Percentiles rank a stretch among this genome's conserved stretches.
Evolutionary conservation across 2,888 invertebrate species (phyloP).

Genomic region (Boloria selene): DNA sequence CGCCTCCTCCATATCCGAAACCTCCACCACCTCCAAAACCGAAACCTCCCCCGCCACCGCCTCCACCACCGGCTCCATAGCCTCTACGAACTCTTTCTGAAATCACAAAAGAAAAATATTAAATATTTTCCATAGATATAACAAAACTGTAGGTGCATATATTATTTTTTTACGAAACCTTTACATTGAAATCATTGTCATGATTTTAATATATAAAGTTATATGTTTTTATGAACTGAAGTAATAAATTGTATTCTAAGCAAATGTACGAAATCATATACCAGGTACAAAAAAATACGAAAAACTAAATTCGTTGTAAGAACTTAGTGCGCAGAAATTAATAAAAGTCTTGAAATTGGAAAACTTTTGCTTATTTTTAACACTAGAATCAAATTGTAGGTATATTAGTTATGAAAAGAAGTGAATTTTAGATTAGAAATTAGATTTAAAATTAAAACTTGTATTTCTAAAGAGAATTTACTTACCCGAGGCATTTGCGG

Average conservation of each 20-base stretch:
- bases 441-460: neutral
- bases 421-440: neutral
- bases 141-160: neutral
- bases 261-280: no score
- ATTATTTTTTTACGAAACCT: neutral
- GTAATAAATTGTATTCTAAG: no score
- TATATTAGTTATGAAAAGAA: no score
- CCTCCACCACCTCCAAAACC: slow-evolving; percentile 51
- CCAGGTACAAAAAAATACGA: no score
- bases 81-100: slow-evolving; percentile 63
- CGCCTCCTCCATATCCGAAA: slow-evolving; percentile 49
- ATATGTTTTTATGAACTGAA: no score
- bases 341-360: no score
- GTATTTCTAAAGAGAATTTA: slow-evolving; percentile 5
- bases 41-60: slow-evolving; percentile 48
- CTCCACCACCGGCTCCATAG: slow-evolving; percentile 48
- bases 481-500: slow-evolving; percentile 47
- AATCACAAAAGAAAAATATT: slow-evolving; percentile 42
- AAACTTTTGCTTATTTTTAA: no score
- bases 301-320: no score
- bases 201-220: no score
- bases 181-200: no score
- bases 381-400: no score
- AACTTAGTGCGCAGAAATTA: no score
- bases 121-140: slow-evolving; percentile 10